Evolutionary conservation across 2,888 invertebrate species (phyloP).

Genomic region (Anorthoa munda): DNA sequence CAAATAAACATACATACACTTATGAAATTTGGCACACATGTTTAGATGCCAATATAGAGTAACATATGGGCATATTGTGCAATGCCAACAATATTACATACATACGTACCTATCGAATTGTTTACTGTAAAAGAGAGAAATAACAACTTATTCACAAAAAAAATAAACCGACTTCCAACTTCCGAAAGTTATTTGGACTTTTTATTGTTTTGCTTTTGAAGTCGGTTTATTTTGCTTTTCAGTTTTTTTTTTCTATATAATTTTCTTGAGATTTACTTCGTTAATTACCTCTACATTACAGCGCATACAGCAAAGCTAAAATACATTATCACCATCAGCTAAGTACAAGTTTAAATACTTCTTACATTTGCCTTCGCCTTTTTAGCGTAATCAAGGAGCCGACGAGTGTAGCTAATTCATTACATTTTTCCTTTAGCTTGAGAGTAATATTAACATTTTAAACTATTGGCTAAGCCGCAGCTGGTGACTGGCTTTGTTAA

Average conservation of each 20-base stretch:
- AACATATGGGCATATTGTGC: no score
- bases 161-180: no score
- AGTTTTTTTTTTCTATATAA: neutral
- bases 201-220: no score
- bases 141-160: no score
- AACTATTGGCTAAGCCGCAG: conserved; percentile 45
- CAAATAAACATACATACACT: no score
- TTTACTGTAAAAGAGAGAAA: no score
- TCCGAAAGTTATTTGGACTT: no score
- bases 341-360: conserved; percentile 27
- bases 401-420: conserved; percentile 55
- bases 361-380: conserved; percentile 34
- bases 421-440: conserved; percentile 45
- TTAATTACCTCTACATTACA: neutral
- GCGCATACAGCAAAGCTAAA: neutral
- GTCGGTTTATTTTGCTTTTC: no score
- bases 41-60: no score
- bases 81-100: no score
- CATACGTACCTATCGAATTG: no score
- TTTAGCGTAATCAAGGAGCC: conserved; percentile 42
- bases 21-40: no score
- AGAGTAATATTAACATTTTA: conserved; percentile 56
- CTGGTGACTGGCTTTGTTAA: conserved; percentile 21
- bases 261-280: neutral
- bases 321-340: conserved; percentile 21